These are phyloP conservation scores for Xenus cinereus DNA, from an alignment of 2,113 vertebrate species.

Conservation along the genomic window DNA sequence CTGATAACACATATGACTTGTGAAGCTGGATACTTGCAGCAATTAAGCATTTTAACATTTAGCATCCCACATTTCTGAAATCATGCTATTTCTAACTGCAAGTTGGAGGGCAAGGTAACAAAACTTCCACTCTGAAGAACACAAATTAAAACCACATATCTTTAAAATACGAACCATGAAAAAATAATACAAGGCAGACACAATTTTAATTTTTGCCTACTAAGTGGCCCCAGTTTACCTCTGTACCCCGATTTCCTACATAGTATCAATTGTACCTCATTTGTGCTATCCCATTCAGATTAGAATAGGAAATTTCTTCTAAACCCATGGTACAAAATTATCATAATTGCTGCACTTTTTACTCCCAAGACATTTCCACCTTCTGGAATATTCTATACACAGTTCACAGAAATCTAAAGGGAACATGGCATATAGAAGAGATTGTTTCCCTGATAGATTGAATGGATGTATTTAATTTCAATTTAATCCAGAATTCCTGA, in stretches of 20 bases:
- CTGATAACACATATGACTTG: background rate
- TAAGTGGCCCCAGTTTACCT: background rate
- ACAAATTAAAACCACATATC: accelerated
- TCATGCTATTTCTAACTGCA: background rate
- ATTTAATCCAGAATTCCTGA: background rate
- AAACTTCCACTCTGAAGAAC: background rate
- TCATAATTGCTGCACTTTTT: background rate
- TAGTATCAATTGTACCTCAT: background rate
- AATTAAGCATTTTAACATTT: background rate
- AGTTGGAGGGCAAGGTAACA: background rate
- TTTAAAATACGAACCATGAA: background rate
- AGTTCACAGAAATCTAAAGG: background rate
- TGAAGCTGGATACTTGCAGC: background rate
- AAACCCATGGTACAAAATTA: background rate
- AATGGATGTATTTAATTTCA: background rate
- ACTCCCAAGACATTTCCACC: background rate
- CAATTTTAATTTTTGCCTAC: background rate
- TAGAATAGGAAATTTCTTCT: background rate
- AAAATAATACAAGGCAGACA: background rate
- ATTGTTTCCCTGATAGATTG: background rate
- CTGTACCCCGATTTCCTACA: background rate
- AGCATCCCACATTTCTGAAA: background rate
- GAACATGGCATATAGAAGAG: background rate
- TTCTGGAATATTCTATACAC: background rate
- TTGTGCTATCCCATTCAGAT: background rate